Evolutionary conservation across 1,140 invertebrate species (phyloP), one percentile per base, ranked within the genome.

Genomic region (Arctopsyche grandis): DNA sequence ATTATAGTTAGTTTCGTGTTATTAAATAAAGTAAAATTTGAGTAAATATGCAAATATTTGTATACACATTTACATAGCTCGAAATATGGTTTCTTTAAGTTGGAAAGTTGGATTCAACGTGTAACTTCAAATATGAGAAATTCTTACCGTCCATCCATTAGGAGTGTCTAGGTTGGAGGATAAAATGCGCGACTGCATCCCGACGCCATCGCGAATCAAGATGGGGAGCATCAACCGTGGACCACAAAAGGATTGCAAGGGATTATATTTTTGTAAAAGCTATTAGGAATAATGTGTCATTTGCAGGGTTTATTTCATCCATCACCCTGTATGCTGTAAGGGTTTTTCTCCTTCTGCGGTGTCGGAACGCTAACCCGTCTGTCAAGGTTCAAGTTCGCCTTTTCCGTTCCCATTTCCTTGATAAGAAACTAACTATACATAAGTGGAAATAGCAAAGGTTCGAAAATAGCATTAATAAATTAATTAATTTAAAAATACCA

Each of bases 231-330:
- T 66, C 63, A 52, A 52, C 48, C 10, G 48, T 5, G 48, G 21
- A 74, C 14, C 7, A 22, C 38, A 12, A 24, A 29, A n/a, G 24
- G 73, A 75, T 22, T 24, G 73, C 9, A 29, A 77, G 10, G 74
- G 77, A 80, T 82, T 79, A 82, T 78, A 80, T 75, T 82, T 82
- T 82, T 79, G 81, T 78, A 82, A 82, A 82, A 80, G 81, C 78
- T 80, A 80, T 82, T 80, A 79, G 78, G 78, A 82, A 82, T 82
- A 79, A 80, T 80, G 78, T 82, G 81, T 82, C 81, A 78, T 82
- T 82, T 78, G 76, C 78, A 78, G 81, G 78, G 58, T 80, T 75
- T 82, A 82, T 82, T 82, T 82, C 81, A 82, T 82, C 81, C 81
- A 82, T 82, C 81, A 82, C 75, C 7, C 29, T 38, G 29, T 38